Evolutionary conservation across 2,888 invertebrate species (phyloP), one percentile per base, ranked within the genome.

Genomic region (Drosophila paracracens): DNA sequence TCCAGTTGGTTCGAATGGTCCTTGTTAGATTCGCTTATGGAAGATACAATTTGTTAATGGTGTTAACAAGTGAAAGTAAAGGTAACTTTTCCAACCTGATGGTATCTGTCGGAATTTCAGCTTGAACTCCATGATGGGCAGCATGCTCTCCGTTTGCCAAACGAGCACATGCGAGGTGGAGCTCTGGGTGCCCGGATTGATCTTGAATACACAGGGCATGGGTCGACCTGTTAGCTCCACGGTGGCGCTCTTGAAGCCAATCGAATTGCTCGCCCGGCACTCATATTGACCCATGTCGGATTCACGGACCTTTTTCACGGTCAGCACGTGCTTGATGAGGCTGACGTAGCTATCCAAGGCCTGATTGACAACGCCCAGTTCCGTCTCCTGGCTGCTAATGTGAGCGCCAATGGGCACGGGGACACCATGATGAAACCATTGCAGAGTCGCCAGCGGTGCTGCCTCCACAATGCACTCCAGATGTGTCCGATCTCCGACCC

Each of bases 91-190:
- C 25, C 46, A 46, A 92, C 92, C 92, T 68, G 92, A 92, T 52
- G 92, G 92, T 56, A 93, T 91, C 83, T 92, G 93, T 43, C 93
- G 85, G 79, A 93, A 93, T 70, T 91, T 92, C 48, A 95, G 93
- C 81, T 94, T 94, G 76, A 95, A 95, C 93, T 97, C 97, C 82
- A 96, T 96, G 59, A 97, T 95, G 1, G 96, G 95, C 38, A 96
- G 95, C 92, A 97, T 96, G 64, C 97, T 97, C 90, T 97, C 97
- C 0, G 97, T 97, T 90, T 97, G 96, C 97, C 97, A 97, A 60
- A 97, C 95, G 4, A 97, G 94, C 8, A 95, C 96, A 90, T 96
- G 96, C 33, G 95, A 94, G 64, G 91, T 95, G 61, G 92, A 89
- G 46, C 92, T 91, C 64, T 92, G 91, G 3, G 91, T 83, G 57